These are phyloP conservation scores for Cremastobaeus sp. DNA, from an alignment of 2,888 invertebrate genomes.

Conservation along the genomic window DNA sequence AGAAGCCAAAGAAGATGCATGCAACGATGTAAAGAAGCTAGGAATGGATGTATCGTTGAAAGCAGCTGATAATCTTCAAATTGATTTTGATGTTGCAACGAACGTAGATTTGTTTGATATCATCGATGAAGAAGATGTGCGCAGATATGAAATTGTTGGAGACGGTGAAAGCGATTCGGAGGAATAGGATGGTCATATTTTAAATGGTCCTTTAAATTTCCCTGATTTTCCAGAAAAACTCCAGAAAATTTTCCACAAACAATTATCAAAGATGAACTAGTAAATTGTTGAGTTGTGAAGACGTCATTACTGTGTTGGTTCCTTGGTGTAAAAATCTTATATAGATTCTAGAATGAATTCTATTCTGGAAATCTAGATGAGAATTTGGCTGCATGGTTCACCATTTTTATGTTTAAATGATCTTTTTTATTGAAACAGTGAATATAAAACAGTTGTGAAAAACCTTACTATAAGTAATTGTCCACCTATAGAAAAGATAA, in stretches of 20 bases:
- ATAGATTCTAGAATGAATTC: too few species aligned
- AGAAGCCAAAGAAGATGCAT: slow-evolving; percentile 3
- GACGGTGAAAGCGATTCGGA: neutral
- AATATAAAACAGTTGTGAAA: too few species aligned
- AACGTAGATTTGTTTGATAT: neutral
- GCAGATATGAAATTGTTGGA: slow-evolving; percentile 8
- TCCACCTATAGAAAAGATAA: too few species aligned
- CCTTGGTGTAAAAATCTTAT: too few species aligned
- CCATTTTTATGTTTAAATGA: too few species aligned
- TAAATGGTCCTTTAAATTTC: neutral
- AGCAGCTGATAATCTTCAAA: slow-evolving; percentile 4
- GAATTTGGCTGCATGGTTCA: too few species aligned
- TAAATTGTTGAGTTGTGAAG: slow-evolving; percentile 6
- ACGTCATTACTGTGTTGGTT: slow-evolving; percentile 9
- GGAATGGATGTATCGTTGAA: slow-evolving; percentile 3
- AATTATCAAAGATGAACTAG: neutral
- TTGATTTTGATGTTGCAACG: slow-evolving; percentile 7
- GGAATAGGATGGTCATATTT: slow-evolving; percentile 7
- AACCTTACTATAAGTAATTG: too few species aligned
- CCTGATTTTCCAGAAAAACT: neutral
- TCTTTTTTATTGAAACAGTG: too few species aligned
- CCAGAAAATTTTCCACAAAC: neutral
- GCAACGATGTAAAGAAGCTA: neutral
- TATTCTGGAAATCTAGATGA: too few species aligned
- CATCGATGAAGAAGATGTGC: slow-evolving; percentile 16